Evolutionary conservation across 2,113 vertebrate genomes (phyloP), one percentile per base, ranked within the genome.

Genomic region (Neopipo cinnamomea): DNA sequence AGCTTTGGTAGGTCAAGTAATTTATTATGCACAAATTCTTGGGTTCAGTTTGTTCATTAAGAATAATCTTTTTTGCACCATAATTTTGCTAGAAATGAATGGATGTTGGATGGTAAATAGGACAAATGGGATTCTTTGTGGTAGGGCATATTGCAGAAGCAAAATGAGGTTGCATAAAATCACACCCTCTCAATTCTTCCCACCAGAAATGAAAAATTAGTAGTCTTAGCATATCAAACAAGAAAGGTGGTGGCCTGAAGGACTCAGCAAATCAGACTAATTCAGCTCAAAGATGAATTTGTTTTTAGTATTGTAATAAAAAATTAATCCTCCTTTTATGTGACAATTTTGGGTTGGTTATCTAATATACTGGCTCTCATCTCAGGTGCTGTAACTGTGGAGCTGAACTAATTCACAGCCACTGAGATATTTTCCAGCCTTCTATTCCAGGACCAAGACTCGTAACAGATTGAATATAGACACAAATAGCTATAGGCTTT

Each of bases 401-500:
- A 89, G 35, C 46, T 91, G 74, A 94, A 71, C 37, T 93, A 87
- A 95, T 89, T 67, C 58, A 79, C 58, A 82, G 44, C n/a, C 19
- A 1, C 88, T 76, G 46, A 95, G 82, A 75, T 87, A 12, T 91
- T 77, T 90, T 77, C 39, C 72, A 96, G 55, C 33, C 33, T 90
- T 83, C 27, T 86, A 56, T 92, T 96, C 70, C 73, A 91, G 85
- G 70, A 56, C n/a, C 2, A 6, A 94, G 79, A 92, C 61, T 56
- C 68, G 91, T 33, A 95, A 82, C 47, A 72, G n/a, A 80, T 91
- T 88, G 76, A 91, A 88, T 67, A 93, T 47, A 87, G 68, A 65
- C 92, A 78, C 89, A 91, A 92, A 93, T 79, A 91, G 76, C 84
- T 94, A 53, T 68, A 85, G 83, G 76, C 88, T 89, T 94, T 4